phyloP scores from a whole-genome alignment of 2,797 vertebrate species.

The Urosaurus nigricauda region DNA sequence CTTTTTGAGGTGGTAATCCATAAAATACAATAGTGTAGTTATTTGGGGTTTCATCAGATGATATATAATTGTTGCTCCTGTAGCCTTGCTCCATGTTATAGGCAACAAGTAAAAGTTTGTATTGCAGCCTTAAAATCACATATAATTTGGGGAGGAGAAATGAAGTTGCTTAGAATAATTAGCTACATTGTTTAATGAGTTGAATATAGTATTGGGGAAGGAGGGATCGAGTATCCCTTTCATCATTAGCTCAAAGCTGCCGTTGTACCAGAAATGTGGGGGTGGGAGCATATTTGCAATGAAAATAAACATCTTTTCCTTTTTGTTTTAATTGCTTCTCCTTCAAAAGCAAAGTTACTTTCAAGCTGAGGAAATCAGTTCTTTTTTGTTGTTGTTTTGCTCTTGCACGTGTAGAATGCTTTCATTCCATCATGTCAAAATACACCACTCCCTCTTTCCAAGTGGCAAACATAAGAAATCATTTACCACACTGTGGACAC shows the following conservation, averaged over 20 bases:
- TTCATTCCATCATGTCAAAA: constrained; percentile 50
- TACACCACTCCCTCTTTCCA: too few relatives aligned
- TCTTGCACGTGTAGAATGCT: constrained; percentile 38
- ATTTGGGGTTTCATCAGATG: background rate
- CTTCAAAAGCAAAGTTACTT: constrained; percentile 42
- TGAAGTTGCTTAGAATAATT: constrained; percentile 48
- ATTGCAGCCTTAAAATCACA: constrained; percentile 28
- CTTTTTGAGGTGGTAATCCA: background rate
- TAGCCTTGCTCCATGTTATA: background rate
- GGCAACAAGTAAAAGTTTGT: constrained; percentile 7
- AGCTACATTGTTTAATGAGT: constrained; percentile 1
- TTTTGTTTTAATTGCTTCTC: constrained; percentile 45
- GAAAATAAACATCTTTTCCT: constrained; percentile 51
- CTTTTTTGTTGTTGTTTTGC: background rate
- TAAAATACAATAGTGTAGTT: background rate
- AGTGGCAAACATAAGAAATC: too few relatives aligned
- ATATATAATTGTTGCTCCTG: background rate
- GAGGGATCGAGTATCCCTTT: constrained; percentile 35
- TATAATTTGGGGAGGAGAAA: constrained; percentile 26
- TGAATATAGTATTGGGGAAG: constrained; percentile 17
- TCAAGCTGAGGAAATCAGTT: background rate
- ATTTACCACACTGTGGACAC: too few relatives aligned
- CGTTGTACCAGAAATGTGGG: constrained; percentile 33
- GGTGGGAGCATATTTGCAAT: constrained; percentile 54
- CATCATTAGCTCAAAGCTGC: constrained; percentile 49